Evolutionary conservation across 2,888 invertebrate species (phyloP), one percentile per base, ranked within the genome.

Genomic region (Morinoia aosen): DNA sequence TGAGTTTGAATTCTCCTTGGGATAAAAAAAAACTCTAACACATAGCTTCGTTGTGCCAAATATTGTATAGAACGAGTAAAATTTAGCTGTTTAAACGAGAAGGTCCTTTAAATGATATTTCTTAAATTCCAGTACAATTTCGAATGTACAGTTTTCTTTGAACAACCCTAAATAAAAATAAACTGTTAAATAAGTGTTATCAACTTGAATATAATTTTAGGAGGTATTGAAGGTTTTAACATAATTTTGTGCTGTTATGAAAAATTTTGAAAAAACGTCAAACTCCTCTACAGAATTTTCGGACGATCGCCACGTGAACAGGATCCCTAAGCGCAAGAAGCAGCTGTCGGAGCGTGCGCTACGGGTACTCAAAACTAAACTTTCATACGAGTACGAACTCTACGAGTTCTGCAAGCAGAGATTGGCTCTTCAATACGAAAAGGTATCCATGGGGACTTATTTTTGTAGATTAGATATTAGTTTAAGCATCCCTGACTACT

Each of bases 351-450:
- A 98, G 97, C 98, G 98, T 97, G 98, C 99, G 3, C 98, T 98
- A 97, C 98, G 98, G 95, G 98, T 98, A 95, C 98, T 99, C 8
- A 98, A 98, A 96, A 98, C 98, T 88, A 99, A 99, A 97, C 98
- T 99, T 97, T 98, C 99, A 0, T 98, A 98, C 95, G 99, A 99
- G 97, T 98, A 99, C 25, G 99, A 99, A 97, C 98, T 99, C 97
- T 99, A 99, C 97, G 98, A 99, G 97, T 99, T 99, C 97, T 99
- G 98, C 97, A 98, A 98, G 97, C 99, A 99, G 97, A 98, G 99
- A 97, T 97, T 99, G 40, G 98, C 99, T 97, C 98, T 98, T 97
- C 99, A 99, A 97, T 98, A 98, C 96, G 97, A 61, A 0, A n/a
- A 76, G 11, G 88, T 96, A 33, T 57, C 58, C 25, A 14, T 4